phyloP scores from a whole-genome alignment of 2,113 vertebrate species.

The Nansenia antarctica region DNA sequence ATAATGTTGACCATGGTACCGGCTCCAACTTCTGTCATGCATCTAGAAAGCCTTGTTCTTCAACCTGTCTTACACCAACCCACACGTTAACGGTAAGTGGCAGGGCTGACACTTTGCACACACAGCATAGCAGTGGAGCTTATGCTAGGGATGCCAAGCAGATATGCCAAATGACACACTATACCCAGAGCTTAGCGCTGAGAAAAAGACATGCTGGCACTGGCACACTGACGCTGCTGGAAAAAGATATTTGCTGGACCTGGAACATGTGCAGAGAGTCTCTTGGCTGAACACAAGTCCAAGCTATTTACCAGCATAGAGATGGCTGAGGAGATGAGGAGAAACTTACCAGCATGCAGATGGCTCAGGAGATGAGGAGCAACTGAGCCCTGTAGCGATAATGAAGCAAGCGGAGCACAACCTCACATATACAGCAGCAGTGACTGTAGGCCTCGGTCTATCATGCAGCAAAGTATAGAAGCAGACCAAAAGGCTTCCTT shows the following conservation, averaged over 20 bases:
- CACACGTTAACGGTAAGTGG: no score
- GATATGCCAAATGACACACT: constrained; percentile 13
- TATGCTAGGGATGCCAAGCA: not conserved
- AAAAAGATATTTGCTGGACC: constrained; percentile 8
- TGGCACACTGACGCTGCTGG: not conserved
- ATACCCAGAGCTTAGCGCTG: not conserved
- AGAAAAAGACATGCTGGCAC: not conserved
- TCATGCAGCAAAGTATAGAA: no score
- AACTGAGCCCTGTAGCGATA: no score
- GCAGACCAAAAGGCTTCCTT: no score
- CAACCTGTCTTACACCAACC: not conserved
- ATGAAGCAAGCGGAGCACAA: no score
- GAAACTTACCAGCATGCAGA: no score
- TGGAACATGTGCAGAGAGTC: not conserved
- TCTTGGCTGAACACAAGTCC: not conserved
- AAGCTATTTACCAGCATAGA: not conserved
- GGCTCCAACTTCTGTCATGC: no score
- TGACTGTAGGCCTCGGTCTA: no score
- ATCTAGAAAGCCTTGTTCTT: not conserved
- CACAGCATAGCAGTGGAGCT: constrained; percentile 1
- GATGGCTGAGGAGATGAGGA: no score
- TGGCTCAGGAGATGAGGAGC: no score
- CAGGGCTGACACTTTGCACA: not conserved
- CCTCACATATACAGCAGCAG: no score
- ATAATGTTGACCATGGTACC: no score